phyloP scores from a whole-genome alignment of 2,797 vertebrate genomes.

The Corythornis leucogaster region DNA sequence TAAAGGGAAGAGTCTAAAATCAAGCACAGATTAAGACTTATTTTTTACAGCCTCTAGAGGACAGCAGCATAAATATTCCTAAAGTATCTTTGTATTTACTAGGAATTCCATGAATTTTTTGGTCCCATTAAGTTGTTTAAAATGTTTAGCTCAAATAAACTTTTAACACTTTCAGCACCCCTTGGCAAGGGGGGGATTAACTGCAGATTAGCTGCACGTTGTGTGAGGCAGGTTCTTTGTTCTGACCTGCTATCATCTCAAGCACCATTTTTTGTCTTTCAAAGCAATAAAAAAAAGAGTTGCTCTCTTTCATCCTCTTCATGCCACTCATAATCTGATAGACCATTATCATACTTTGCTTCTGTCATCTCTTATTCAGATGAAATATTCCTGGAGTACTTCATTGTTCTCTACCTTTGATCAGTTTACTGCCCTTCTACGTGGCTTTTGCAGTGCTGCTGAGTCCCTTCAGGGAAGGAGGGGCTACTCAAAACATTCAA shows the following conservation, averaged over 20 bases:
- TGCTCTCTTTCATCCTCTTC: slow-evolving; percentile 46
- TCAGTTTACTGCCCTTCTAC: not conserved
- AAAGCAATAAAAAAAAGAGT: not conserved
- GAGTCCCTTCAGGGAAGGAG: not conserved
- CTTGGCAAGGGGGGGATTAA: not conserved
- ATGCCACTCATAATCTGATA: slow-evolving; percentile 46
- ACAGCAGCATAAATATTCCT: not conserved
- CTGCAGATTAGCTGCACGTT: not conserved
- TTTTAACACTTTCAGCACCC: not conserved
- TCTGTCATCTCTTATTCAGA: slow-evolving; percentile 37
- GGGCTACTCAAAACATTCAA: not conserved
- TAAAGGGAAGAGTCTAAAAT: not conserved
- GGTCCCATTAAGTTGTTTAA: not conserved
- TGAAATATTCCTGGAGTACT: slow-evolving; percentile 32
- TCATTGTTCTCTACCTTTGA: slow-evolving; percentile 28
- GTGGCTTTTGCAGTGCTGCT: not conserved
- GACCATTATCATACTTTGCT: slow-evolving; percentile 22
- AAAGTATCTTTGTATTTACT: not conserved
- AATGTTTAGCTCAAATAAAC: not conserved
- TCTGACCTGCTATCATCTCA: slow-evolving; percentile 8
- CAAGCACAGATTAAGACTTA: not conserved
- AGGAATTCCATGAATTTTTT: not conserved
- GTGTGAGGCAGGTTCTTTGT: not conserved
- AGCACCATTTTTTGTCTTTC: not conserved
- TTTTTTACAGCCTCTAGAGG: not conserved